Conservation (phyloP, 2,888 invertebrate genomes). For the Lepidocyrtinus sp. region DNA sequence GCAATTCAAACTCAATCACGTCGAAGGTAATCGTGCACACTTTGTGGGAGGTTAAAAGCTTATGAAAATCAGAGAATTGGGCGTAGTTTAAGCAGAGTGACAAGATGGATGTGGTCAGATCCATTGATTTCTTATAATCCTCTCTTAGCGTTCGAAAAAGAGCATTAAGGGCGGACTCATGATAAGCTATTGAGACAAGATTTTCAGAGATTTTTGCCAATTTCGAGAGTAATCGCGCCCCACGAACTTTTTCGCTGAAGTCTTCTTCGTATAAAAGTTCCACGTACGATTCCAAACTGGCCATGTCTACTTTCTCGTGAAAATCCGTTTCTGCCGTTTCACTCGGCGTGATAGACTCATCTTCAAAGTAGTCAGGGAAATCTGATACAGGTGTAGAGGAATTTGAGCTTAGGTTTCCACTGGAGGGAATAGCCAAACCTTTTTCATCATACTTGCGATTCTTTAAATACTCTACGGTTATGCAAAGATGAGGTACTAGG, state of each 20-base stretch:
- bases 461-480: slow-evolving; percentile 52
- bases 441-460: slow-evolving; percentile 63
- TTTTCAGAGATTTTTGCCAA: slow-evolving; percentile 95
- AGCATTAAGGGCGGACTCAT: slow-evolving; percentile 96
- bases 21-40: slow-evolving; percentile 98
- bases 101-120: slow-evolving; percentile 95
- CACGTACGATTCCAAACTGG: slow-evolving; percentile 92
- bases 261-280: slow-evolving; percentile 95
- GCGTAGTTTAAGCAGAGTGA: slow-evolving; percentile 98
- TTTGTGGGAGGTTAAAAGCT: slow-evolving; percentile 95
- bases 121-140: slow-evolving; percentile 97
- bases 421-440: slow-evolving; percentile 61
- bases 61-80: slow-evolving; percentile 94
- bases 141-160: slow-evolving; percentile 95
- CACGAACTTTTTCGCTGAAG: slow-evolving; percentile 85
- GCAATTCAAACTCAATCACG: slow-evolving; percentile 94
- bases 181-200: slow-evolving; percentile 91
- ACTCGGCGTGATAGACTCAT: slow-evolving; percentile 48
- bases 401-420: slow-evolving; percentile 47
- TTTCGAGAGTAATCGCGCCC: slow-evolving; percentile 91
- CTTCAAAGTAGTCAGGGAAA: slow-evolving; percentile 67
- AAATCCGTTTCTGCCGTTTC: slow-evolving; percentile 66
- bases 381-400: slow-evolving; percentile 51
- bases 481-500: slow-evolving; percentile 48
- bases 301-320: slow-evolving; percentile 80